Evolutionary conservation across 2,888 invertebrate genomes (phyloP).

Genomic region (Aplocera efformata): DNA sequence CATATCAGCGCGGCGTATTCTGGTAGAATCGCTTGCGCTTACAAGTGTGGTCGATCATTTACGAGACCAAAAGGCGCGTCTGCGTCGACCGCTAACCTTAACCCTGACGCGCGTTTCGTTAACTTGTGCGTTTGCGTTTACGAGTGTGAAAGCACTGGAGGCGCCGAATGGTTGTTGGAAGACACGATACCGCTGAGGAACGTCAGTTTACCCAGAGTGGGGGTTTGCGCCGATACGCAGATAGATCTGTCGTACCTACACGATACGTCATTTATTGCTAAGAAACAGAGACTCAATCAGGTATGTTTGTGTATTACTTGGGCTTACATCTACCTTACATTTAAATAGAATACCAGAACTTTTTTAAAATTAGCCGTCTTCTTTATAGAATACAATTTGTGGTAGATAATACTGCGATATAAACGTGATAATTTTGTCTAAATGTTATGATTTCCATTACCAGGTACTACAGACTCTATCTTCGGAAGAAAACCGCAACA

Average conservation of each 20-base stretch:
- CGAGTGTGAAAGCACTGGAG: slow-evolving; percentile 98
- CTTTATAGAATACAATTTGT: too few species aligned
- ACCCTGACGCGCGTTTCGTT: slow-evolving; percentile 86
- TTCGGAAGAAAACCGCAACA: slow-evolving; percentile 86
- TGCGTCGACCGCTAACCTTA: slow-evolving; percentile 74
- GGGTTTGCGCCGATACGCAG: slow-evolving; percentile 90
- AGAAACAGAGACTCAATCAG: slow-evolving; percentile 90
- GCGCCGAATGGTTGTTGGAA: slow-evolving; percentile 95
- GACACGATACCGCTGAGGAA: slow-evolving; percentile 97
- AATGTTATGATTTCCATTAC: slow-evolving; percentile 9
- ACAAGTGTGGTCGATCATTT: slow-evolving; percentile 95
- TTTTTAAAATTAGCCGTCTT: background rate
- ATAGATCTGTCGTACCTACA: slow-evolving; percentile 91
- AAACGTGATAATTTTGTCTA: background rate
- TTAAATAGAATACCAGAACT: background rate
- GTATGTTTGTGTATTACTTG: slow-evolving; percentile 40
- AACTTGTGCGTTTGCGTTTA: slow-evolving; percentile 97
- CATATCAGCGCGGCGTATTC: slow-evolving; percentile 98
- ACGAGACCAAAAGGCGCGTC: slow-evolving; percentile 91
- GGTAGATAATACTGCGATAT: background rate
- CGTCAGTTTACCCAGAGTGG: slow-evolving; percentile 91
- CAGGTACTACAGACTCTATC: slow-evolving; percentile 89
- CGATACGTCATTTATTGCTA: slow-evolving; percentile 88
- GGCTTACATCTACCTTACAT: background rate
- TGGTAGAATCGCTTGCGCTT: slow-evolving; percentile 98